These are phyloP conservation scores for Perca flavescens DNA, from an alignment of 2,113 vertebrate species.

Conservation along the genomic window DNA sequence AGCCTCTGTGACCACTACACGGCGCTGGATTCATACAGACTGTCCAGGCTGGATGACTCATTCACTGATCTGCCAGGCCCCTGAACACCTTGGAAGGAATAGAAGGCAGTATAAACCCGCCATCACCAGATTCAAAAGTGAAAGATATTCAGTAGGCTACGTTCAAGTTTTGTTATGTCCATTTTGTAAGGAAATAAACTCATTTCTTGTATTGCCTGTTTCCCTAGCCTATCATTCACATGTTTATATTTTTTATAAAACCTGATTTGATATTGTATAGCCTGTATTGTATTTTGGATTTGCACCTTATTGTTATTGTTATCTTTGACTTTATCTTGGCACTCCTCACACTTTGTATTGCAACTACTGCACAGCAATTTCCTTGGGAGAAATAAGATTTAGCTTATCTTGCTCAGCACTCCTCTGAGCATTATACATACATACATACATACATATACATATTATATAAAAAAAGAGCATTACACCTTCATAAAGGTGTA, in stretches of 20 bases:
- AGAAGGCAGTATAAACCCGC: slow-evolving; percentile 22
- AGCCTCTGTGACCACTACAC: slow-evolving; percentile 42
- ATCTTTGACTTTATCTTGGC: background rate
- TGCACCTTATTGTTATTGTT: background rate
- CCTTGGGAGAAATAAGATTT: too few species aligned
- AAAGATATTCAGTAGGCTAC: background rate
- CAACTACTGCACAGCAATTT: background rate
- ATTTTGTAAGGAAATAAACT: background rate
- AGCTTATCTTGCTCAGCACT: background rate
- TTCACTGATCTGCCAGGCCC: slow-evolving; percentile 14
- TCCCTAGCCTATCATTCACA: background rate
- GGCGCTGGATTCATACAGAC: slow-evolving; percentile 57
- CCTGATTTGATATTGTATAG: background rate
- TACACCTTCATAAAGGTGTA: background rate
- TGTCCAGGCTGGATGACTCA: slow-evolving; percentile 68
- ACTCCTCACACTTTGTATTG: too few species aligned
- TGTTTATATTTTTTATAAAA: background rate
- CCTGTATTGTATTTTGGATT: background rate
- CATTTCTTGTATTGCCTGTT: background rate
- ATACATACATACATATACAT: too few species aligned
- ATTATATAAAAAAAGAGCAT: background rate
- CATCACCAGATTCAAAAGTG: background rate
- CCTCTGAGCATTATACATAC: background rate
- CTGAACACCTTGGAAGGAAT: slow-evolving; percentile 6
- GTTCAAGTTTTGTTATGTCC: background rate